Evolutionary conservation across 92 coral and sea anemone species (phyloP).

Genomic region (Meandrina meandrites): DNA sequence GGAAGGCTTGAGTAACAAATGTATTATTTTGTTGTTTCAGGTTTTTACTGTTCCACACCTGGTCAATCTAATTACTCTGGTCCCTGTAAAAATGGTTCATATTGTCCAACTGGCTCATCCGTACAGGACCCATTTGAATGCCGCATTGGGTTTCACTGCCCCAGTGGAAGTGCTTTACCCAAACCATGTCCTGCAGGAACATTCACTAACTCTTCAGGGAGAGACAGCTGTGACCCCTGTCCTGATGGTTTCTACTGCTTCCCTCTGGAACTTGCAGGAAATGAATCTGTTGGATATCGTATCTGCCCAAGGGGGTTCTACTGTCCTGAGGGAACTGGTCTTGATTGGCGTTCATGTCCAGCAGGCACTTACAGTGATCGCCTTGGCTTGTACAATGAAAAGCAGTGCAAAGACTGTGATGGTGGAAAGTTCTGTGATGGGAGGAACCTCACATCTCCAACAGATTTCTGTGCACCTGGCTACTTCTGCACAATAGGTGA

Average conservation of each 20-base stretch:
- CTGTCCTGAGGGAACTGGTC: slow-evolving; percentile 90
- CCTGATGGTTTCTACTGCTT: slow-evolving; percentile 83
- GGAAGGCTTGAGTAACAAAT: neutral
- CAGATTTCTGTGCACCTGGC: slow-evolving; percentile 82
- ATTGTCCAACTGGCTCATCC: slow-evolving; percentile 83
- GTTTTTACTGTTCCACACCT: slow-evolving; percentile 79
- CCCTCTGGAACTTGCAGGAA: slow-evolving; percentile 79
- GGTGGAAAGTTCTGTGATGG: slow-evolving; percentile 93
- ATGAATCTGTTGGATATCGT: slow-evolving; percentile 78
- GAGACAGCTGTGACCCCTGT: slow-evolving; percentile 69
- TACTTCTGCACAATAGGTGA: slow-evolving; percentile 93
- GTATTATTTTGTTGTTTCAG: slow-evolving; percentile 43
- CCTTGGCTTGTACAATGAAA: slow-evolving; percentile 70
- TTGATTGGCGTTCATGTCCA: slow-evolving; percentile 87
- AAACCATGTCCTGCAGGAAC: slow-evolving; percentile 91
- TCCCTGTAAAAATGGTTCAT: slow-evolving; percentile 89
- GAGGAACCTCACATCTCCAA: slow-evolving; percentile 80
- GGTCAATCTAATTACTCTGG: slow-evolving; percentile 73
- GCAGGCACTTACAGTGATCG: slow-evolving; percentile 95
- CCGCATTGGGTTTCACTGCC: slow-evolving; percentile 92
- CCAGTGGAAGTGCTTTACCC: slow-evolving; percentile 82
- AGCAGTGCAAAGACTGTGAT: slow-evolving; percentile 91
- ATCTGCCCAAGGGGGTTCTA: slow-evolving; percentile 83
- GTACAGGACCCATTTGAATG: slow-evolving; percentile 70
- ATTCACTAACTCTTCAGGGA: slow-evolving; percentile 81